These are phyloP conservation scores for Syndactyla subalaris DNA, from an alignment of 2,797 vertebrate genomes.

Conservation along the genomic window DNA sequence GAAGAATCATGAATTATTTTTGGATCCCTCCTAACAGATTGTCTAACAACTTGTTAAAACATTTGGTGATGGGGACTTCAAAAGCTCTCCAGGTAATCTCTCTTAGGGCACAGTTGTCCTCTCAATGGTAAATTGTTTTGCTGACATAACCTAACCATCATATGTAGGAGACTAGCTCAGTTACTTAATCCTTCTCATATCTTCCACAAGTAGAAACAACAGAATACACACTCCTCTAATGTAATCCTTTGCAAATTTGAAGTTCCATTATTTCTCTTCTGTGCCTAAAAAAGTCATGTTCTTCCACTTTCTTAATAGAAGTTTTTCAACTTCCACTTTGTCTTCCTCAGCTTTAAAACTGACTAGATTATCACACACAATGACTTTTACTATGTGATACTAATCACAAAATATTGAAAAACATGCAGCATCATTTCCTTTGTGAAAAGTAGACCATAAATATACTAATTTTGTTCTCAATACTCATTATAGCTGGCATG, in stretches of 20 bases:
- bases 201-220: background rate
- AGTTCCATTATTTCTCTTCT: background rate
- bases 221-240: background rate
- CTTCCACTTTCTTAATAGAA: background rate
- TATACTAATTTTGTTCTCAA: conserved; percentile 29
- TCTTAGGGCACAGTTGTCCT: background rate
- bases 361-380: background rate
- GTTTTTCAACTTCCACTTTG: background rate
- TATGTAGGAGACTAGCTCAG: background rate
- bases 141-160: background rate
- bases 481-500: background rate
- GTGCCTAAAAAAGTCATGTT: background rate
- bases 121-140: background rate
- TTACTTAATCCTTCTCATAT: background rate
- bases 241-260: background rate
- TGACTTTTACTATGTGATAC: background rate
- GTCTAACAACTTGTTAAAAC: background rate
- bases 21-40: background rate
- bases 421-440: background rate
- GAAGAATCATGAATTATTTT: background rate
- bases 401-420: conserved; percentile 17
- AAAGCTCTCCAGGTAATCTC: background rate
- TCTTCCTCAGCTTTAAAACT: background rate
- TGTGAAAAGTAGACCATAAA: conserved; percentile 3
- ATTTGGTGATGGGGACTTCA: background rate